Evolutionary conservation across 2,797 vertebrate genomes (phyloP).

Genomic region (Morelia viridis): DNA sequence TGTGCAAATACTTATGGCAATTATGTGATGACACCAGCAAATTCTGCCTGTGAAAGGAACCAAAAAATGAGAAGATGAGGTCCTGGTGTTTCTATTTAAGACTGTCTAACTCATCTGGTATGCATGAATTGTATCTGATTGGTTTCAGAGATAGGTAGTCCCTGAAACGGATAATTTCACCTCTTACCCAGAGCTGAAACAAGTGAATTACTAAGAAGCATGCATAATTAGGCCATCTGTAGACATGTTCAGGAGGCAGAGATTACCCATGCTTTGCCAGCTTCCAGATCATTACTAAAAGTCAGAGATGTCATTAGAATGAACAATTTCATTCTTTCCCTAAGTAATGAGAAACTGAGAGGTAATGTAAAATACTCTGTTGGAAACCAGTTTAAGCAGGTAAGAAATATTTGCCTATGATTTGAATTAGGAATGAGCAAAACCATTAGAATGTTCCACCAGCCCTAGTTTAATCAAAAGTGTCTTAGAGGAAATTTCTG

Average conservation of each 20-base stretch:
- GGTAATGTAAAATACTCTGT: conserved; percentile 17
- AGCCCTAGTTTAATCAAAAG: background rate
- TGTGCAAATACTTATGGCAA: conserved; percentile 31
- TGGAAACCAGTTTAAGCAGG: conserved; percentile 13
- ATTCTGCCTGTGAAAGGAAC: background rate
- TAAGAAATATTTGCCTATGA: conserved; percentile 4
- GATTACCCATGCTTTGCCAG: background rate
- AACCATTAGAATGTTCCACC: background rate
- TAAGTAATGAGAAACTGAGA: conserved; percentile 7
- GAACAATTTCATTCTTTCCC: conserved; percentile 8
- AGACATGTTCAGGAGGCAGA: background rate
- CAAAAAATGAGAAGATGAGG: conserved; percentile 6
- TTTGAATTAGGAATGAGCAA: conserved; percentile 12
- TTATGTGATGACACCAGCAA: conserved; percentile 12
- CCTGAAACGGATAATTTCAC: conserved; percentile 2
- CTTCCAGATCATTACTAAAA: conserved; percentile 12
- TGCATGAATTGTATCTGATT: conserved; percentile 17
- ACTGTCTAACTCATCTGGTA: background rate
- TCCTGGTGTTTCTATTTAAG: conserved; percentile 5
- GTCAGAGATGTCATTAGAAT: background rate
- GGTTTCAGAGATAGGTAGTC: conserved; percentile 44
- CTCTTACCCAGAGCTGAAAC: background rate
- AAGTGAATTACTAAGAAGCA: conserved; percentile 27
- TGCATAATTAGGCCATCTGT: conserved; percentile 17
- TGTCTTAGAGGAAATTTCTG: background rate